Evolutionary conservation across 1,140 invertebrate genomes (phyloP).

Genomic region (Pteromalus puparum): DNA sequence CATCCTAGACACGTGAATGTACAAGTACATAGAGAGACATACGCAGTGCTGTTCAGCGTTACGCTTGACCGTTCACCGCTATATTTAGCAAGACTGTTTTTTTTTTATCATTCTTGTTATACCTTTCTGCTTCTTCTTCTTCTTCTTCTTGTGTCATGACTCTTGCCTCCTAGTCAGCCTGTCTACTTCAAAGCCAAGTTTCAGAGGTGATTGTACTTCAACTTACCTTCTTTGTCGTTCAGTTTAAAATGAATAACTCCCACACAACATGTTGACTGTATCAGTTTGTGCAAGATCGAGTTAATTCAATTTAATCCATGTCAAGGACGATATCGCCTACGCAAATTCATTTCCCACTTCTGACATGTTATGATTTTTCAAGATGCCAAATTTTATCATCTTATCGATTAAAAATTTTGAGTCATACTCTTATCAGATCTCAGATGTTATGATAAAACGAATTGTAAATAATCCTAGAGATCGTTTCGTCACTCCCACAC

Average conservation of each 20-base stretch:
- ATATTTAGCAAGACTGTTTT: conserved; percentile 68
- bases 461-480: not conserved
- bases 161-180: conserved; percentile 21
- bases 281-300: conserved; percentile 1
- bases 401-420: not conserved
- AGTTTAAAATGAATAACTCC: not conserved
- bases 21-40: conserved; percentile 50
- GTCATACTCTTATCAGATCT: not conserved
- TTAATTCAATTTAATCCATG: conserved; percentile 31
- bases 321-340: conserved; percentile 13
- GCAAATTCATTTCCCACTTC: not conserved
- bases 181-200: conserved; percentile 25
- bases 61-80: conserved; percentile 65
- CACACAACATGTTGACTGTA: not conserved
- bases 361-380: not conserved
- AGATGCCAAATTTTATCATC: not conserved
- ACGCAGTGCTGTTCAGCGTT: conserved; percentile 57
- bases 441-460: not conserved
- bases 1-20: conserved; percentile 21
- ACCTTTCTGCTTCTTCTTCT: conserved; percentile 31
- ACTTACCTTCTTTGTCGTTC: not conserved
- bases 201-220: conserved; percentile 28
- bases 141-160: conserved; percentile 25
- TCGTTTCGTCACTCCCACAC: not conserved
- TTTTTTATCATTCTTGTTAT: conserved; percentile 60